A percentile compares a stretch with the other conserved stretches of the same genome.
Conservation (phyloP, 2,888 invertebrate genomes). For the Ellobium chinense region DNA sequence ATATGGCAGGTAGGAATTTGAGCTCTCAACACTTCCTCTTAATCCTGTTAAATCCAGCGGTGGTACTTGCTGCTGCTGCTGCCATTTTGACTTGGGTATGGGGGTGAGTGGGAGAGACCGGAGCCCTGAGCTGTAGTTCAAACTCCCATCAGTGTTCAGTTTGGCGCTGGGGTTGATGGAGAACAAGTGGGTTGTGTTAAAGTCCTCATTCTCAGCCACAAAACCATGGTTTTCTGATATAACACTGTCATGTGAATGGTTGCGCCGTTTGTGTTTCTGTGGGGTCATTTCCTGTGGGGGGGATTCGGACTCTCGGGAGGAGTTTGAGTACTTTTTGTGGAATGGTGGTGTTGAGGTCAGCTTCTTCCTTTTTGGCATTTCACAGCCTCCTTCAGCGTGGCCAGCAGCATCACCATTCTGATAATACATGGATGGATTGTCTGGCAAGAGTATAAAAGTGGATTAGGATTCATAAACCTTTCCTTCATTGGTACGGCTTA, state of each 20-base stretch:
- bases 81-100: conserved; percentile 54
- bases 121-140: conserved; percentile 58
- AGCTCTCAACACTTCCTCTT: conserved; percentile 64
- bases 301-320: too few relatives aligned
- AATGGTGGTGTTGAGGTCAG: too few relatives aligned
- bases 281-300: too few relatives aligned
- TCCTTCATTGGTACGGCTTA: neutral
- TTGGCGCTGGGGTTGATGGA: conserved; percentile 61
- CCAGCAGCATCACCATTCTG: too few relatives aligned
- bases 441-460: neutral
- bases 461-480: neutral
- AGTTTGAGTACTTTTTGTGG: too few relatives aligned
- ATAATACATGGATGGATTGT: neutral
- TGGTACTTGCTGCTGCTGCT: conserved; percentile 58
- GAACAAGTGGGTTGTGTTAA: conserved; percentile 66
- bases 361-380: too few relatives aligned
- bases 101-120: conserved; percentile 66
- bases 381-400: too few relatives aligned
- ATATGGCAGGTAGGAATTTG: conserved; percentile 60
- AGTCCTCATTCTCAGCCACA: conserved; percentile 52
- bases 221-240: too few relatives aligned
- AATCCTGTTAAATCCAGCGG: conserved; percentile 69
- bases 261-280: too few relatives aligned
- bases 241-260: too few relatives aligned
- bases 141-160: conserved; percentile 61